Evolutionary conservation across 2,113 vertebrate species (phyloP), one percentile per base, ranked within the genome.

Genomic region (Aptenodytes patagonicus): DNA sequence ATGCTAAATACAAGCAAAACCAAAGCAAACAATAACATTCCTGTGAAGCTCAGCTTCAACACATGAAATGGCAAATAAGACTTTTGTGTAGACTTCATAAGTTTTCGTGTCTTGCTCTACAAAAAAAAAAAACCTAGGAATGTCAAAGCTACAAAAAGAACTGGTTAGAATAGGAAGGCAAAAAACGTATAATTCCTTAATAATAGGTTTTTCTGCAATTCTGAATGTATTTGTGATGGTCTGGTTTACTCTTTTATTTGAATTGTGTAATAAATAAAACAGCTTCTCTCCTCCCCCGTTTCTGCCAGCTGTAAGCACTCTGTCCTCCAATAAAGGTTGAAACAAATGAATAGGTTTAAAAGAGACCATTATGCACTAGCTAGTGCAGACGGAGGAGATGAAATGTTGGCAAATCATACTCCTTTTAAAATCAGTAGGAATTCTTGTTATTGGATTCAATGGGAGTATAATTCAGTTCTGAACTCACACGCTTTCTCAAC

Each of bases 1-100:
- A 97, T 92, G 94, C 79, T 91, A 96, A 96, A 98, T 71, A 95
- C 91, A 90, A 96, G 96, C 87, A 90, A 97, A 97, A 95, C 62
- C 70, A 79, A 93, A 91, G 61, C 96, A 95, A 97, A 95, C 62
- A 83, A 89, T 82, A 95, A 61, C 40, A 88, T 26, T 57, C 40
- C 80, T 72, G 76, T 65, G 38, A 61, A 65, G 69, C 52, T 36
- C 77, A 76, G 71, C 36, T 72, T 68, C 44, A 28, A 52, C 62
- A 82, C 29, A 49, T 19, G 5, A 81, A 87, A 61, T 61, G 65
- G 70, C 51, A 76, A 96, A 86, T 55, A 5, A 46, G 90, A 84
- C 58, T 73, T 66, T 61, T 83, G 28, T 64, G 25, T 36, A 83
- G 49, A 65, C 11, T 44, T 46, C 14, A 3, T 54, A 54, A n/a